phyloP scores from a whole-genome alignment of 2,888 invertebrate genomes.

The Nomada flava region DNA sequence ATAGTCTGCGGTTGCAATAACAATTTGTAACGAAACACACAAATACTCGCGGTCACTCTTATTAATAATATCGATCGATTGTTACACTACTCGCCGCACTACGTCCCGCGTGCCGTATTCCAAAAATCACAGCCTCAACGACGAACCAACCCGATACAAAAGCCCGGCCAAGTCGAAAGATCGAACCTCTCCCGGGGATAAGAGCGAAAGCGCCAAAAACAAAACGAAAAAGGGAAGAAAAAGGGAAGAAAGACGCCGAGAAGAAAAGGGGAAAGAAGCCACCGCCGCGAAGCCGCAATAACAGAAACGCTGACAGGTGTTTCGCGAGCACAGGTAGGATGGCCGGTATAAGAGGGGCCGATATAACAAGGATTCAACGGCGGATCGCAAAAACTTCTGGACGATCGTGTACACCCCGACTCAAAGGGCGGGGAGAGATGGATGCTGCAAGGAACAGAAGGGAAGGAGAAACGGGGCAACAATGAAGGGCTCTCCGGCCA shows the following conservation, averaged over 20 bases:
- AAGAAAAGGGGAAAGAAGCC: conserved; percentile 24
- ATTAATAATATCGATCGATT: too few species aligned
- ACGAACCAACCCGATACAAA: not conserved
- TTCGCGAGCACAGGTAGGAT: conserved; percentile 17
- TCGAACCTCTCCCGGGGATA: not conserved
- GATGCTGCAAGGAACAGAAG: not conserved
- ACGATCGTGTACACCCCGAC: conserved; percentile 23
- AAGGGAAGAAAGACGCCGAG: too few species aligned
- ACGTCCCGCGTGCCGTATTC: too few species aligned
- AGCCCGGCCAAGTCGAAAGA: not conserved
- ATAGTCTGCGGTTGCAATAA: not conserved
- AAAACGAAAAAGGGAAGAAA: too few species aligned
- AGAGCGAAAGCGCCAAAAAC: too few species aligned
- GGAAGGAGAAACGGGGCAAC: conserved; percentile 25
- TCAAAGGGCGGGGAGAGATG: not conserved
- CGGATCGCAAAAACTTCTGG: conserved; percentile 38
- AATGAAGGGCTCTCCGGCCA: conserved; percentile 44
- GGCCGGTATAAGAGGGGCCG: conserved; percentile 23
- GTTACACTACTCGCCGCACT: too few species aligned
- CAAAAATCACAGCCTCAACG: too few species aligned
- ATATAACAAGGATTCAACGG: conserved; percentile 58
- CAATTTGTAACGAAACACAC: not conserved
- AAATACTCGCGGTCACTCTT: too few species aligned
- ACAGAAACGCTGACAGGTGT: conserved; percentile 59
- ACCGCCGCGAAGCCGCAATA: conserved; percentile 31